Evolutionary conservation across 2,888 invertebrate species (phyloP).

Genomic region (Limnephilus marmoratus): DNA sequence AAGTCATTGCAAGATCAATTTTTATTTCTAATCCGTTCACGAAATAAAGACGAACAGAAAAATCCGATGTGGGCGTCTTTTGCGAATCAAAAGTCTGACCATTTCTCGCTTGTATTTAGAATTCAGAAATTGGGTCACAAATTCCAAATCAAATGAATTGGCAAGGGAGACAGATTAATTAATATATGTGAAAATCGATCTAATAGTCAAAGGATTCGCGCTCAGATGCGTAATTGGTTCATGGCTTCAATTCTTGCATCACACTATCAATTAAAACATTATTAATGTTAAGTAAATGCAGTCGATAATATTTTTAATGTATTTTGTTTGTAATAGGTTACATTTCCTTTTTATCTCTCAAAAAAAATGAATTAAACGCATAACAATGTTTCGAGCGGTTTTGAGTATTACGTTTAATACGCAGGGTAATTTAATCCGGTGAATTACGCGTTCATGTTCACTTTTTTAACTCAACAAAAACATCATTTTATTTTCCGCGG

Average conservation of each 20-base stretch:
- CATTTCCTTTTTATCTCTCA: neutral
- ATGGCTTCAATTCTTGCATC: neutral
- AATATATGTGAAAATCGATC: no score
- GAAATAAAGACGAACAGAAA: no score
- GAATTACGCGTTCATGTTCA: slow-evolving; percentile 26
- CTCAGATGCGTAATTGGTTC: no score
- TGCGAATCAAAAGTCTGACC: no score
- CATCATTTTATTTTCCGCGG: slow-evolving; percentile 23
- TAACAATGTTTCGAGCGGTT: neutral
- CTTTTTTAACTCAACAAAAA: slow-evolving; percentile 19
- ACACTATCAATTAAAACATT: neutral
- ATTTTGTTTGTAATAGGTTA: neutral
- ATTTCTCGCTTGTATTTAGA: no score
- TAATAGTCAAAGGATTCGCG: no score
- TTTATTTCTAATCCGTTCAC: neutral
- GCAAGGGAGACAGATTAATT: no score
- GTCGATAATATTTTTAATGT: neutral
- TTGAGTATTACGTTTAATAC: neutral
- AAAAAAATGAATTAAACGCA: neutral
- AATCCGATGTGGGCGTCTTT: no score
- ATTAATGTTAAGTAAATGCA: neutral
- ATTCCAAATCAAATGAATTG: no score
- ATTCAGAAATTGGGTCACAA: no score
- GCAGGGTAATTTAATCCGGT: slow-evolving; percentile 13
- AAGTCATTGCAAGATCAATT: neutral